These are phyloP conservation scores for Puntigrus tetrazona DNA, from an alignment of 2,113 vertebrate genomes.

Conservation along the genomic window DNA sequence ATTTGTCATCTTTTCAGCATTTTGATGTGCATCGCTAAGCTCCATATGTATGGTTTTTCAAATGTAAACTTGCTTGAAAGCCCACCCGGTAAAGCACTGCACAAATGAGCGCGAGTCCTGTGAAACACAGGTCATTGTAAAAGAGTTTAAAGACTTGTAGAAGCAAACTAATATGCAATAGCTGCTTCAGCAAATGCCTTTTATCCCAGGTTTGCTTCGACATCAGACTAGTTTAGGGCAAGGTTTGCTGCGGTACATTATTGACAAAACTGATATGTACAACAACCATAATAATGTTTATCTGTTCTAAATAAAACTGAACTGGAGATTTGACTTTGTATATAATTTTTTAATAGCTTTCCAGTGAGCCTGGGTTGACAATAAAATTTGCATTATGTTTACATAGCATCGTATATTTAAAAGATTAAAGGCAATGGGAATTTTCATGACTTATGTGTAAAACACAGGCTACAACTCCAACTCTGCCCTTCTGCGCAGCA, in stretches of 20 bases:
- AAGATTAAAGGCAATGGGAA: not conserved
- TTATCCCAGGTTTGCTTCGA: not conserved
- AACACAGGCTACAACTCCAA: not conserved
- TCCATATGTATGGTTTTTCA: not conserved
- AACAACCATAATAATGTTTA: not conserved
- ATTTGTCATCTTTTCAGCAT: not conserved
- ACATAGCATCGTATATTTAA: not conserved
- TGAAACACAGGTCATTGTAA: not conserved
- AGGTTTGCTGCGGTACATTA: not conserved
- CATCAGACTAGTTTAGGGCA: not conserved
- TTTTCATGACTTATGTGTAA: not conserved
- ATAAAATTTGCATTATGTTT: not conserved
- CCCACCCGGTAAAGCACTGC: not conserved
- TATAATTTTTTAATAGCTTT: not conserved
- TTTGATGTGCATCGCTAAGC: not conserved
- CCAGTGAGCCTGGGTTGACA: not conserved
- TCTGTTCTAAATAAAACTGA: not conserved
- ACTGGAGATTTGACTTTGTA: not conserved
- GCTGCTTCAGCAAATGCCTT: not conserved
- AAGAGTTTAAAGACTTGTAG: not conserved
- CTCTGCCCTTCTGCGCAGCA: not conserved
- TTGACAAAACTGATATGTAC: not conserved
- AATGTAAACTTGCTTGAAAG: not conserved
- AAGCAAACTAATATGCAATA: not conserved
- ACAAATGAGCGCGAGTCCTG: not conserved